phyloP scores from a whole-genome alignment of 2,888 invertebrate genomes.

The Agrochola lota region DNA sequence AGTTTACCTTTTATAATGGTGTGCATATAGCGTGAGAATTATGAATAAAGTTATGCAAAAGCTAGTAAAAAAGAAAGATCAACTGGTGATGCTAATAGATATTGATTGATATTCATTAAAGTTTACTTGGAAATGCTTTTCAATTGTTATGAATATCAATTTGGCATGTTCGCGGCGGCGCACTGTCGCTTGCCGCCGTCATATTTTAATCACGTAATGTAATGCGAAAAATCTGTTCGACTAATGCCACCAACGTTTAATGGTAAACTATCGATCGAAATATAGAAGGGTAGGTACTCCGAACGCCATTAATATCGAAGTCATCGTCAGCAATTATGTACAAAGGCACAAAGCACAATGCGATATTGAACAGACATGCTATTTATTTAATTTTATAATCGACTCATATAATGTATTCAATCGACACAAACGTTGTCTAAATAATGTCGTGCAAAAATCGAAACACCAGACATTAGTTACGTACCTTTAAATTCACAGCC shows the following conservation, averaged over 20 bases:
- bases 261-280: conserved; percentile 88
- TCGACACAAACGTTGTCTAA: conserved; percentile 63
- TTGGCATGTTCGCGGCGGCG: conserved; percentile 82
- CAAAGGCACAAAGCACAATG: conserved; percentile 84
- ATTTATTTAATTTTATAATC: conserved; percentile 76
- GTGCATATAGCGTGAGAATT: conserved; percentile 43
- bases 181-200: conserved; percentile 77
- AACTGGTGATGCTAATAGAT: conserved; percentile 35
- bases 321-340: conserved; percentile 85
- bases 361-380: conserved; percentile 85
- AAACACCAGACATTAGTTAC: conserved; percentile 85
- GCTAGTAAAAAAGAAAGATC: conserved; percentile 43
- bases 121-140: conserved; percentile 53
- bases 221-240: conserved; percentile 86
- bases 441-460: conserved; percentile 83
- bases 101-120: conserved; percentile 45
- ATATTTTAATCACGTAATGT: conserved; percentile 82
- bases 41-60: conserved; percentile 44
- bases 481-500: conserved; percentile 90
- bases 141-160: conserved; percentile 73
- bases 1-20: conserved; percentile 20
- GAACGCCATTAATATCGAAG: conserved; percentile 85
- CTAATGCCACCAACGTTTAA: conserved; percentile 82
- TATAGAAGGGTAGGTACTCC: conserved; percentile 86
- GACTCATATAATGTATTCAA: conserved; percentile 68